Percentiles rank a stretch among this genome's conserved stretches.
phyloP scores from a whole-genome alignment of 2,888 invertebrate species.

The Tipula helvola region DNA sequence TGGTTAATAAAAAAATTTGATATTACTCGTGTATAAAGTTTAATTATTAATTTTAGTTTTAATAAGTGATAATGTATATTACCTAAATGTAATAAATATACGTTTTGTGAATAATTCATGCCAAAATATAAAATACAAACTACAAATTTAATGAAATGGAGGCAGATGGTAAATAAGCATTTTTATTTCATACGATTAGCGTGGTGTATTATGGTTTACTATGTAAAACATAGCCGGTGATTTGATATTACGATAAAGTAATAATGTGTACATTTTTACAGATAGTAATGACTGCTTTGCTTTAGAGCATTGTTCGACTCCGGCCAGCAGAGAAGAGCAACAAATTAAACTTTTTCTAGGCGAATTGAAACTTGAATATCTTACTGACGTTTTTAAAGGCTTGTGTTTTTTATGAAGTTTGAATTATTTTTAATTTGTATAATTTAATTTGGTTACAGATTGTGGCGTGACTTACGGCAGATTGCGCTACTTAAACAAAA shows the following conservation, averaged over 20 bases:
- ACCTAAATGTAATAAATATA: not conserved
- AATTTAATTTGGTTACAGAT: not conserved
- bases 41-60: not conserved
- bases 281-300: not conserved
- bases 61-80: not conserved
- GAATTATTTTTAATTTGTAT: not conserved
- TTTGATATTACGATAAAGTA: not conserved
- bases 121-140: too few species aligned
- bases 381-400: not conserved
- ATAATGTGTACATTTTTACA: not conserved
- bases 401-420: not conserved
- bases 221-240: too few species aligned
- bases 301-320: not conserved
- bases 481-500: not conserved
- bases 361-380: not conserved
- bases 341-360: not conserved
- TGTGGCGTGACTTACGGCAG: not conserved
- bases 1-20: not conserved
- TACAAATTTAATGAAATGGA: not conserved
- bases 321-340: not conserved
- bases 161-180: not conserved
- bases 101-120: not conserved
- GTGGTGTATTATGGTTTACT: too few species aligned
- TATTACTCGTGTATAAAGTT: not conserved
- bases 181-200: too few species aligned